Evolutionary conservation across 2,888 invertebrate species (phyloP).

Genomic region (Campoplex capitator): DNA sequence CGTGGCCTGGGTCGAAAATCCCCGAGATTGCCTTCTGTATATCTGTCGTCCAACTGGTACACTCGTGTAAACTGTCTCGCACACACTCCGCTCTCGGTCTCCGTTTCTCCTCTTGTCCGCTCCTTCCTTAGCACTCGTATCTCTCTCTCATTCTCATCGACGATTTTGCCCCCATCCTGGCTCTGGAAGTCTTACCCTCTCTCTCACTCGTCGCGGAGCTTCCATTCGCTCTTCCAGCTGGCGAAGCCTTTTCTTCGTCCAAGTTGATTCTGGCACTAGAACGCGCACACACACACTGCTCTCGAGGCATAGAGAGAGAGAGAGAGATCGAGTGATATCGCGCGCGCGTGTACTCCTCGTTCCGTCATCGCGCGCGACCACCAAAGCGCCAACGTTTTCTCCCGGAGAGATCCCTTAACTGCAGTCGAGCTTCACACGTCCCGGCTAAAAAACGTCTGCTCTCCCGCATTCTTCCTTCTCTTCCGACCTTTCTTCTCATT

Average conservation of each 20-base stretch:
- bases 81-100: conserved; percentile 36
- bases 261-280: neutral
- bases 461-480: conserved; percentile 49
- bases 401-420: conserved; percentile 79
- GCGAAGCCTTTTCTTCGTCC: neutral
- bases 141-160: neutral
- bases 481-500: conserved; percentile 61
- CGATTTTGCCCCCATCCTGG: conserved; percentile 23
- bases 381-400: conserved; percentile 23
- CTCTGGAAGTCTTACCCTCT: conserved; percentile 32
- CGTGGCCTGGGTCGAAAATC: conserved; percentile 80
- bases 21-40: conserved; percentile 73
- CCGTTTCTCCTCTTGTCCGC: conserved; percentile 48
- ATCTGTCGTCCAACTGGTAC: conserved; percentile 64
- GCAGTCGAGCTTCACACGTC: conserved; percentile 81
- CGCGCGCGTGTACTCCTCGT: conserved; percentile 71
- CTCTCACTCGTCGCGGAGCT: conserved; percentile 22
- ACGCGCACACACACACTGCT: neutral
- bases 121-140: conserved; percentile 34
- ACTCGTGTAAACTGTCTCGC: neutral
- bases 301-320: neutral
- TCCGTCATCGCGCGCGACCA: conserved; percentile 78
- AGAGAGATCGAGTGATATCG: neutral
- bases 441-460: conserved; percentile 76
- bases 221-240: conserved; percentile 39